Conservation (phyloP, 2,113 vertebrate genomes). For the Leucoraja erinaceus region DNA sequence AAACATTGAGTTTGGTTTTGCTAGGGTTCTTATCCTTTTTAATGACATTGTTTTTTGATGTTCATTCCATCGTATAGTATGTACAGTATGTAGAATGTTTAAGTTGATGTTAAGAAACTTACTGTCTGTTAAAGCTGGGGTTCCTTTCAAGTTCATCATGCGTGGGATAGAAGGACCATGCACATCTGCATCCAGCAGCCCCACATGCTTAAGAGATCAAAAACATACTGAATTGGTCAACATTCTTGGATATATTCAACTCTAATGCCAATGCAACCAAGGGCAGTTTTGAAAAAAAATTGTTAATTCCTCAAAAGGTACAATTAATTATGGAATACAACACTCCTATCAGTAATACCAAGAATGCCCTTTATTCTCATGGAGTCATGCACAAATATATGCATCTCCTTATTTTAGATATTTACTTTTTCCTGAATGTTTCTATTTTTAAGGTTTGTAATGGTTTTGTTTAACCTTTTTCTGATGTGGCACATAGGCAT, state of each 20-base stretch:
- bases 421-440: neutral
- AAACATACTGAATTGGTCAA: slow-evolving; percentile 26
- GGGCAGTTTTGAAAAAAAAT: neutral
- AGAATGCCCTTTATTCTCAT: neutral
- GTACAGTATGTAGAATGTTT: no score
- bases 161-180: slow-evolving; percentile 88
- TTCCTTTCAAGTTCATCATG: slow-evolving; percentile 94
- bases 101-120: slow-evolving; percentile 45
- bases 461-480: neutral
- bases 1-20: no score
- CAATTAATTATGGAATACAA: neutral
- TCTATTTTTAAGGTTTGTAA: neutral
- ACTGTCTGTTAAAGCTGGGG: slow-evolving; percentile 81
- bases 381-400: neutral
- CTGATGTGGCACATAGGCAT: no score
- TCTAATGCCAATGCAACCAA: neutral
- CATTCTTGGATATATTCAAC: neutral
- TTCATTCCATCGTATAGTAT: neutral
- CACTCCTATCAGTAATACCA: neutral
- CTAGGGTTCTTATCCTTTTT: no score
- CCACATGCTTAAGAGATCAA: slow-evolving; percentile 64
- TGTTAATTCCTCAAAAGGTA: neutral
- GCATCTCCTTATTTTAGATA: neutral
- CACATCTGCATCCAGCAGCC: slow-evolving; percentile 86
- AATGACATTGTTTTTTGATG: no score